phyloP scores from a whole-genome alignment of 1,140 invertebrate species.

The Ostrea denselamellosa region DNA sequence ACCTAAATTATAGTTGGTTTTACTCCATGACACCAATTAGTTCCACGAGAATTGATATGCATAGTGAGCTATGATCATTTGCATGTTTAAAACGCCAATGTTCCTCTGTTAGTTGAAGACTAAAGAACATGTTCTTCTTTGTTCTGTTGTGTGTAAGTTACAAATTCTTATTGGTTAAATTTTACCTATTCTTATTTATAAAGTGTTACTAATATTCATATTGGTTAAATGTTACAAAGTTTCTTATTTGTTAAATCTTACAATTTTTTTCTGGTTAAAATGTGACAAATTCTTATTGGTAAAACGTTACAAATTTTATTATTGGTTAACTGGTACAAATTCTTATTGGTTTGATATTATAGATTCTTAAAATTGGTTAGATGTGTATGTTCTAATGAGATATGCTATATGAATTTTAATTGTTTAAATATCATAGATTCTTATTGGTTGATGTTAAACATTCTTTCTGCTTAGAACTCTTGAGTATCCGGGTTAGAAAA shows the following conservation, averaged over 20 bases:
- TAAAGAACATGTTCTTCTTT: background rate
- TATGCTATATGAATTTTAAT: no score
- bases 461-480: no score
- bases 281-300: background rate
- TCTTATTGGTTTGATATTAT: no score
- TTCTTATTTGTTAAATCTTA: background rate
- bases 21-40: background rate
- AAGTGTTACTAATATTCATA: no score
- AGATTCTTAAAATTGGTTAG: no score
- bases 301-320: background rate
- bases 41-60: background rate
- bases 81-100: background rate
- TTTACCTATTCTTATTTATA: no score
- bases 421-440: no score
- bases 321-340: no score
- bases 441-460: no score
- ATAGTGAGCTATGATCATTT: background rate
- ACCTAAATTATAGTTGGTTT: background rate
- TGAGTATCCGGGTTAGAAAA: no score
- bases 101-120: background rate
- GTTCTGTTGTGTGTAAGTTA: background rate
- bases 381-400: no score
- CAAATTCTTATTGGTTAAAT: background rate
- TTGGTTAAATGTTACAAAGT: background rate
- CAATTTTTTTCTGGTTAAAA: no score